Evolutionary conservation across 2,888 invertebrate species (phyloP).

Genomic region (Orthosia incerta): DNA sequence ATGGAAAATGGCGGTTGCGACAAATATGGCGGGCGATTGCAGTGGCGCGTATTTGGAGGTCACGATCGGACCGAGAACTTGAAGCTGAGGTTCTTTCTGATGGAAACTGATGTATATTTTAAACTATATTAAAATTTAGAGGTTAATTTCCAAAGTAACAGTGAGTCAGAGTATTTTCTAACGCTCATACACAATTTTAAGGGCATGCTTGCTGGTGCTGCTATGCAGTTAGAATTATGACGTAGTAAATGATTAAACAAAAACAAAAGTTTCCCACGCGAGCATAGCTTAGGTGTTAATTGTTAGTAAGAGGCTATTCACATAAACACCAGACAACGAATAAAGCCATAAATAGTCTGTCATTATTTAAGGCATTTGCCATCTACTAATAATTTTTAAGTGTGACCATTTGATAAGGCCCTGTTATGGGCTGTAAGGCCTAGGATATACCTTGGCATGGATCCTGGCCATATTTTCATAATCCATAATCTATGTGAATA

Average conservation of each 20-base stretch:
- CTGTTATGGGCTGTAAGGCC: neutral
- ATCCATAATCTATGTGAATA: neutral
- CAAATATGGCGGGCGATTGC: slow-evolving; percentile 61
- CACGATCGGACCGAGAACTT: slow-evolving; percentile 68
- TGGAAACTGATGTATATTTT: neutral
- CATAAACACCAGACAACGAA: slow-evolving; percentile 10
- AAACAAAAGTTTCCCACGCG: slow-evolving; percentile 53
- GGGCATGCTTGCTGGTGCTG: neutral
- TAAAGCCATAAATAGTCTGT: slow-evolving; percentile 15
- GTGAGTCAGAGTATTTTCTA: neutral
- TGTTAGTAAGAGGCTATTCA: slow-evolving; percentile 36
- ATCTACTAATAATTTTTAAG: slow-evolving; percentile 2
- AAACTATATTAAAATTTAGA: neutral
- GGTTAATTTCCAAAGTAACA: neutral
- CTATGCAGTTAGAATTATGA: slow-evolving; percentile 22
- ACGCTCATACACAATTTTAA: slow-evolving; percentile 5
- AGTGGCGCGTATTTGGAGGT: slow-evolving; percentile 71
- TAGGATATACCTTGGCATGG: neutral
- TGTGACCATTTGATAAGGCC: neutral
- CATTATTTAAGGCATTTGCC: slow-evolving; percentile 28
- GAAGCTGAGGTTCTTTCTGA: slow-evolving; percentile 22
- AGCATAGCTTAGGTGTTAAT: slow-evolving; percentile 51
- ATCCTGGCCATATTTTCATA: no score
- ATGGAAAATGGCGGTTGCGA: slow-evolving; percentile 69
- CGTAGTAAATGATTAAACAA: slow-evolving; percentile 46